phyloP scores from a whole-genome alignment of 23 tunicate species.

The Halocynthia roretzi region DNA sequence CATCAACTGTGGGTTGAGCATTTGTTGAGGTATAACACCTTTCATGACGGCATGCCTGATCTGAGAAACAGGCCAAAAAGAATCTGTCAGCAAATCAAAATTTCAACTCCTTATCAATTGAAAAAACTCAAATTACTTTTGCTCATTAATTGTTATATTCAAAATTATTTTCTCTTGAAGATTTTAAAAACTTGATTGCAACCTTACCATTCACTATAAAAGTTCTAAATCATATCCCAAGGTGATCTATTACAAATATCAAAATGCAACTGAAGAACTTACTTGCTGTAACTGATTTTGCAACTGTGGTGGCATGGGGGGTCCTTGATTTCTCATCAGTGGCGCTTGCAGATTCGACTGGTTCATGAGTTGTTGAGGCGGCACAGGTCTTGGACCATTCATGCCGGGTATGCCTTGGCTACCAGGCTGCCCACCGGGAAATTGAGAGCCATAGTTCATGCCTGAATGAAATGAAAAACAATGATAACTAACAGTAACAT shows the following conservation, averaged over 20 bases:
- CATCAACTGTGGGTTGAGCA: conserved; percentile 71
- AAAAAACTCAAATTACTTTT: background rate
- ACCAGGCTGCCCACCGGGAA: background rate
- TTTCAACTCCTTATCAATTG: background rate
- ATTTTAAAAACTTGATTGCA: background rate
- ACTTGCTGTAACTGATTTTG: conserved; percentile 76
- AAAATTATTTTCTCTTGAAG: background rate
- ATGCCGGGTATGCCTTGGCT: conserved; percentile 6
- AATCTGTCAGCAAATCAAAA: background rate
- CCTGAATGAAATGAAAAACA: background rate
- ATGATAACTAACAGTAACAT: too few species aligned
- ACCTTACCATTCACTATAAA: too few species aligned
- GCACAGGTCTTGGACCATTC: conserved; percentile 42
- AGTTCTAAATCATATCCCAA: too few species aligned
- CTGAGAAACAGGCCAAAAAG: conserved; percentile 5
- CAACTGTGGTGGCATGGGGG: conserved; percentile 39
- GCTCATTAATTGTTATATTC: background rate
- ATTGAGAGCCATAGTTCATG: conserved; percentile 4
- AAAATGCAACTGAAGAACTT: background rate
- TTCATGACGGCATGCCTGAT: conserved; percentile 71
- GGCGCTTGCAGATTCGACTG: conserved; percentile 27
- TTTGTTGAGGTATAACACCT: conserved; percentile 67
- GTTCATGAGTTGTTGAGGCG: conserved; percentile 42
- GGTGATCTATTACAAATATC: too few species aligned
- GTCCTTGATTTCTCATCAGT: conserved; percentile 30